A percentile compares a stretch with the other conserved stretches of the same genome.
These are phyloP conservation scores for Drosophila atroscutellata DNA, from an alignment of 2,888 invertebrate genomes.

Conservation along the genomic window DNA sequence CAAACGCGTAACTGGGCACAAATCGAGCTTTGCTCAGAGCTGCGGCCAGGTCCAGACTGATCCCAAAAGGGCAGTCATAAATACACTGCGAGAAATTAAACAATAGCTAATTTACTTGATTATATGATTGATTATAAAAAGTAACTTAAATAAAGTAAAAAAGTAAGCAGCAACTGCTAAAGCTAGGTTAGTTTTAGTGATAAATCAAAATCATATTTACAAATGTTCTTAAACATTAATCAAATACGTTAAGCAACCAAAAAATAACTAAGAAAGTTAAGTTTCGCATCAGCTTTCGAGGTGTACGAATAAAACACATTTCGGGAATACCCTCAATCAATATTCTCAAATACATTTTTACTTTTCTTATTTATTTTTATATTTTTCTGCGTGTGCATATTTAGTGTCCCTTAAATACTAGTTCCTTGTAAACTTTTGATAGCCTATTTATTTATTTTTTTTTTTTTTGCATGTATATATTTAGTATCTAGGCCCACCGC, in stretches of 20 bases:
- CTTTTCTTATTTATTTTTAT: background rate
- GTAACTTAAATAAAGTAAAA: background rate
- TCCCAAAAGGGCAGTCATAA: conserved; percentile 50
- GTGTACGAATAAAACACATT: background rate
- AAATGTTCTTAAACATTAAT: background rate
- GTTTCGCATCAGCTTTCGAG: background rate
- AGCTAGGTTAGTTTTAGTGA: background rate
- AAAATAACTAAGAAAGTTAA: background rate
- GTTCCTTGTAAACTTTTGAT: background rate
- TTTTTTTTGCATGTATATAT: conserved; percentile 21
- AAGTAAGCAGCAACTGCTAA: background rate
- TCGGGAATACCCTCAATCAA: background rate
- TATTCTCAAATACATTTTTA: background rate
- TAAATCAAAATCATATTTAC: background rate
- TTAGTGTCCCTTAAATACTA: background rate
- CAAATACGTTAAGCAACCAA: background rate
- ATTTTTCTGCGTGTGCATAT: background rate
- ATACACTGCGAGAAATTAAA: conserved; percentile 37
- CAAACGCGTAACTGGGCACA: conserved; percentile 20
- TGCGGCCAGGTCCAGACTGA: conserved; percentile 11
- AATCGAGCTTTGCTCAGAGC: conserved; percentile 8
- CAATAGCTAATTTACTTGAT: background rate
- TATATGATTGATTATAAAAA: too few species aligned
- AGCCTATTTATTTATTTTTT: conserved; percentile 10
- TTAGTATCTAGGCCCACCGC: conserved; percentile 65